A percentile compares a stretch with the other conserved stretches of the same genome.
phyloP scores from a whole-genome alignment of 1,140 invertebrate species.

The Amphibalanus amphitrite region DNA sequence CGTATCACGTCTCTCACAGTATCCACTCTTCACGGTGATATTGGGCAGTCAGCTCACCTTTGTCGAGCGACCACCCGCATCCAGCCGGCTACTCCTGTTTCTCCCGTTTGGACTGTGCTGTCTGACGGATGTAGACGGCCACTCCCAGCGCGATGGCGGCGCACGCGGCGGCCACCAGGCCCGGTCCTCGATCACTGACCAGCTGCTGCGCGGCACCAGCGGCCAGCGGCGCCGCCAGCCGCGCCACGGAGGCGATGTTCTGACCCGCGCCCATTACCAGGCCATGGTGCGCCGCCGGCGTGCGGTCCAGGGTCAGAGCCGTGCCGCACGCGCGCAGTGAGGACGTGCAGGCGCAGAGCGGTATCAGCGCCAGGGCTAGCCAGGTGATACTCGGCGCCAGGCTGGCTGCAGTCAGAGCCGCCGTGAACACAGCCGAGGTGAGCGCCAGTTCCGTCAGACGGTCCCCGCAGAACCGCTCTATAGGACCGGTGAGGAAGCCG shows the following conservation, averaged over 20 bases:
- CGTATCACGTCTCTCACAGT: too few relatives aligned
- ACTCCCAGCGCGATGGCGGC: neutral
- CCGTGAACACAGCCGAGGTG: slow-evolving; percentile 20
- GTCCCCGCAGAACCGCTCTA: slow-evolving; percentile 23
- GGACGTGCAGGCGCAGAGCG: slow-evolving; percentile 24
- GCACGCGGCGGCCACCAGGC: neutral
- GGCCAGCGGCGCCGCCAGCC: slow-evolving; percentile 20
- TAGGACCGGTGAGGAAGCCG: slow-evolving; percentile 24
- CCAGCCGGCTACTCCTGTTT: too few relatives aligned
- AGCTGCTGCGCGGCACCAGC: neutral
- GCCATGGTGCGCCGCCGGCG: slow-evolving; percentile 20
- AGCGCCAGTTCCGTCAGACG: slow-evolving; percentile 21
- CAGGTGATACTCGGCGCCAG: slow-evolving; percentile 16
- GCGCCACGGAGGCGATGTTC: slow-evolving; percentile 24
- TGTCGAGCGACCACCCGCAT: too few relatives aligned
- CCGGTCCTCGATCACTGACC: neutral
- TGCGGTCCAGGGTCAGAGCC: slow-evolving; percentile 22
- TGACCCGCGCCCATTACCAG: slow-evolving; percentile 25
- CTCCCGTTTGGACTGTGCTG: too few relatives aligned
- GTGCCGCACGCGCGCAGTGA: slow-evolving; percentile 22
- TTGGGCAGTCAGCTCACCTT: too few relatives aligned
- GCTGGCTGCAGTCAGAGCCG: slow-evolving; percentile 17
- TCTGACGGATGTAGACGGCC: neutral
- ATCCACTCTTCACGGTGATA: too few relatives aligned
- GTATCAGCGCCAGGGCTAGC: slow-evolving; percentile 21